Conservation (phyloP, 2,113 vertebrate genomes). For the Numenius arquata region DNA sequence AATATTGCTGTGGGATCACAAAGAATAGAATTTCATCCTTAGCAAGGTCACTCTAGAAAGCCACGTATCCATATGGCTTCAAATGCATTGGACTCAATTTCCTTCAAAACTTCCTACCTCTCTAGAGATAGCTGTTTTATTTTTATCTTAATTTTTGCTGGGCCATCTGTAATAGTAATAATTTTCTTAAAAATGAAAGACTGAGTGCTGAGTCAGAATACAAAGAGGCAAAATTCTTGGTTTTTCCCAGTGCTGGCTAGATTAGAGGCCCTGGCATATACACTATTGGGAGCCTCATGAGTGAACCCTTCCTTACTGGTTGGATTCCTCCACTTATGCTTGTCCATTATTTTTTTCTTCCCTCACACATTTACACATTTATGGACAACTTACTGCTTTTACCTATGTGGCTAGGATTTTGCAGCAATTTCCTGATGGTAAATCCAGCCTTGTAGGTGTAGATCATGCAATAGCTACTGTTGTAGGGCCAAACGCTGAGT, state of each 20-base stretch:
- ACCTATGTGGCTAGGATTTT: neutral
- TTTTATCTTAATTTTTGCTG: neutral
- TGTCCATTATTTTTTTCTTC: neutral
- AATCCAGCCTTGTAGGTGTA: neutral
- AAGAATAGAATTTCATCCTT: neutral
- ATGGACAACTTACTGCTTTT: neutral
- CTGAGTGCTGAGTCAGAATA: neutral
- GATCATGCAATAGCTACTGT: neutral
- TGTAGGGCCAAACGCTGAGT: neutral
- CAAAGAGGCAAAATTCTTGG: neutral
- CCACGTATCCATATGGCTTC: neutral
- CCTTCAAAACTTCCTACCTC: neutral
- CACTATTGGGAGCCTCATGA: neutral
- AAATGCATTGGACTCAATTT: neutral
- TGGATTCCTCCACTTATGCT: neutral
- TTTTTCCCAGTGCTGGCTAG: neutral
- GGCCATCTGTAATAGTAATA: neutral
- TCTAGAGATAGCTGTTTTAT: neutral
- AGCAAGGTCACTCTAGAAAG: neutral
- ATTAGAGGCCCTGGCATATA: neutral
- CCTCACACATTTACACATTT: neutral
- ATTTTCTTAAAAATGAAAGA: neutral
- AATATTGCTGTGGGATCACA: neutral
- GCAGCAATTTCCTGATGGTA: neutral
- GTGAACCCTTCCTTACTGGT: neutral